Evolutionary conservation across 2,797 vertebrate species (phyloP).

Genomic region (Catharus ustulatus): DNA sequence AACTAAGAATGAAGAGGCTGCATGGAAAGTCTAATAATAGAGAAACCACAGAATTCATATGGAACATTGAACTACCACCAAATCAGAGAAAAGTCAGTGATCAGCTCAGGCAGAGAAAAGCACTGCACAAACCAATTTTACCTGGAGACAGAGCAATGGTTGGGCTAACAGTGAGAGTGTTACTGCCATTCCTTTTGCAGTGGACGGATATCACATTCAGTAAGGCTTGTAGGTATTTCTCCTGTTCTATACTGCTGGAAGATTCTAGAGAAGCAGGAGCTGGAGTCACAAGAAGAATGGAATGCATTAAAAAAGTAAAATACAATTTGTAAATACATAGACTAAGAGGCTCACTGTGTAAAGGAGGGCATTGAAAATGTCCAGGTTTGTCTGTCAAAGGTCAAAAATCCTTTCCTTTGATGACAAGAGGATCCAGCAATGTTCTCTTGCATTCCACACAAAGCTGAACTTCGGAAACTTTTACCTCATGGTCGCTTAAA

Average conservation of each 20-base stretch:
- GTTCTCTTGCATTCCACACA: neutral
- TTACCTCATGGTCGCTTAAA: neutral
- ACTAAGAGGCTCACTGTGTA: neutral
- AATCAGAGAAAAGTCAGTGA: neutral
- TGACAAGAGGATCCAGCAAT: neutral
- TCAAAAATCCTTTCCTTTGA: neutral
- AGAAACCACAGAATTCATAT: neutral
- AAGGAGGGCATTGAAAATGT: neutral
- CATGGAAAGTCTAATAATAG: neutral
- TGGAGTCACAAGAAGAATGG: constrained; percentile 55
- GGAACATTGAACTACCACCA: neutral
- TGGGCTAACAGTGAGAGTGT: constrained; percentile 87
- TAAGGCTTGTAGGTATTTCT: constrained; percentile 96
- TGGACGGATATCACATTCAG: constrained; percentile 90
- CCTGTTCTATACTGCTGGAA: constrained; percentile 97
- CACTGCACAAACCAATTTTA: constrained; percentile 65
- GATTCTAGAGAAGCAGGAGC: constrained; percentile 89
- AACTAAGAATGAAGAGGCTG: neutral
- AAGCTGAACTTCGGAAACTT: neutral
- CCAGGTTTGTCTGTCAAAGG: neutral
- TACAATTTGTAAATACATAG: neutral
- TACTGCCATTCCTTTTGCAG: constrained; percentile 89
- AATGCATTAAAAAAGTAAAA: neutral
- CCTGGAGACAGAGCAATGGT: constrained; percentile 92
- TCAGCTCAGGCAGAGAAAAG: neutral